Percentiles rank a stretch among this genome's conserved stretches.
phyloP scores from a whole-genome alignment of 2,113 vertebrate genomes.

The Poeciliopsis prolifica region DNA sequence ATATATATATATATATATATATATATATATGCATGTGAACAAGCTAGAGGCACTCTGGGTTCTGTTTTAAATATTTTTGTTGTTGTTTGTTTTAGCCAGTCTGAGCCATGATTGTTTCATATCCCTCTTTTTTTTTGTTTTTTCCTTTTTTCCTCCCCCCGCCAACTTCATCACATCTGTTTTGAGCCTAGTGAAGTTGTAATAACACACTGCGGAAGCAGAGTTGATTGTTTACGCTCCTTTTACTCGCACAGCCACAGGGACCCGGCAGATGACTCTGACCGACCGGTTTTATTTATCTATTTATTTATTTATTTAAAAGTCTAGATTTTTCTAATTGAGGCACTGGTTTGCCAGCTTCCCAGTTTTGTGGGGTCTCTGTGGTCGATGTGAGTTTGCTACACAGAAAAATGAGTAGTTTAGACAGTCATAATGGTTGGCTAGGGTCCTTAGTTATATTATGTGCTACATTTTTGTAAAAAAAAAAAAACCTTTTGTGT shows the following conservation, averaged over 20 bases:
- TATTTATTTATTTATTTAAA: conserved; percentile 86
- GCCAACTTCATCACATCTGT: neutral
- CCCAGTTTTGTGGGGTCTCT: conserved; percentile 27
- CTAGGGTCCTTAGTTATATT: neutral
- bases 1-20: conserved; percentile 10
- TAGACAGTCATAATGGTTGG: conserved; percentile 10
- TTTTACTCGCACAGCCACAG: conserved; percentile 14
- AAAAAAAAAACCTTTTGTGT: neutral
- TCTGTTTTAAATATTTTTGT: neutral
- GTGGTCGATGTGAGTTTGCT: conserved; percentile 9
- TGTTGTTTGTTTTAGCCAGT: neutral
- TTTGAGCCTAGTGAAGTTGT: conserved; percentile 14
- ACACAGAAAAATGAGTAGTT: conserved; percentile 3
- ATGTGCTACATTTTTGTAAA: neutral
- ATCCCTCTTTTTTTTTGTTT: neutral
- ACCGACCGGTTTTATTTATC: conserved; percentile 79
- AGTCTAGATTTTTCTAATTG: conserved; percentile 36
- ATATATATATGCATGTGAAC: conserved; percentile 10
- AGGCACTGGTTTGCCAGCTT: conserved; percentile 37
- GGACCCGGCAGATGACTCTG: conserved; percentile 49
- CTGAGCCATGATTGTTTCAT: conserved; percentile 24
- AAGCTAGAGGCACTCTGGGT: conserved; percentile 1
- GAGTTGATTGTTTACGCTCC: conserved; percentile 56
- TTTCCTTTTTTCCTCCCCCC: too few species aligned
- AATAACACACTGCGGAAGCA: conserved; percentile 12